These are phyloP conservation scores for Venusia cambrica DNA, from an alignment of 2,888 invertebrate genomes.

Conservation along the genomic window DNA sequence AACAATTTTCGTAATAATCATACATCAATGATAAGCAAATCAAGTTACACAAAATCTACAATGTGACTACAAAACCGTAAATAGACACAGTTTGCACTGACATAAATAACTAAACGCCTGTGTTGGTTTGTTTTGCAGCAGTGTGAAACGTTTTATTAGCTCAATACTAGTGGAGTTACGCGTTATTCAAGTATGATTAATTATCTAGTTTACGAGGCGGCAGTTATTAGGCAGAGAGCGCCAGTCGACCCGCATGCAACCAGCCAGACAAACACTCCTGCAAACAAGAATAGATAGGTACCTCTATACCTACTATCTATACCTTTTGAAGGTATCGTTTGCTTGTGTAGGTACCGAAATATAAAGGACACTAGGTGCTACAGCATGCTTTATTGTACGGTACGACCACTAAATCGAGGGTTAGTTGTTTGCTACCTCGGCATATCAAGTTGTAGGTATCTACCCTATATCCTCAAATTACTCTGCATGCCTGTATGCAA, in stretches of 20 bases:
- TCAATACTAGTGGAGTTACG: conserved; percentile 29
- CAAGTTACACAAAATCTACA: no score
- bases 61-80: no score
- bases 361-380: no score
- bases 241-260: conserved; percentile 32
- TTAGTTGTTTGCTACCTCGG: no score
- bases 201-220: conserved; percentile 56
- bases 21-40: no score
- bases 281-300: conserved; percentile 31
- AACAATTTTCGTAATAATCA: conserved; percentile 11
- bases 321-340: conserved; percentile 20
- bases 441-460: no score
- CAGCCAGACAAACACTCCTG: conserved; percentile 40
- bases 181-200: conserved; percentile 59
- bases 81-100: conserved; percentile 1
- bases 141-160: conserved; percentile 25
- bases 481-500: no score
- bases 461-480: no score
- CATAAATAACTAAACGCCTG: conserved; percentile 2
- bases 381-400: no score
- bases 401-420: no score
- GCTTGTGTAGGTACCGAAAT: conserved; percentile 12
- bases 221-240: conserved; percentile 43
- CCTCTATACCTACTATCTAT: no score
- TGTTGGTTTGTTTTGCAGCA: conserved; percentile 12